Percentiles rank a stretch among this genome's conserved stretches.
Evolutionary conservation across 1,140 invertebrate species (phyloP).

Genomic region (Temnothorax nylanderi): DNA sequence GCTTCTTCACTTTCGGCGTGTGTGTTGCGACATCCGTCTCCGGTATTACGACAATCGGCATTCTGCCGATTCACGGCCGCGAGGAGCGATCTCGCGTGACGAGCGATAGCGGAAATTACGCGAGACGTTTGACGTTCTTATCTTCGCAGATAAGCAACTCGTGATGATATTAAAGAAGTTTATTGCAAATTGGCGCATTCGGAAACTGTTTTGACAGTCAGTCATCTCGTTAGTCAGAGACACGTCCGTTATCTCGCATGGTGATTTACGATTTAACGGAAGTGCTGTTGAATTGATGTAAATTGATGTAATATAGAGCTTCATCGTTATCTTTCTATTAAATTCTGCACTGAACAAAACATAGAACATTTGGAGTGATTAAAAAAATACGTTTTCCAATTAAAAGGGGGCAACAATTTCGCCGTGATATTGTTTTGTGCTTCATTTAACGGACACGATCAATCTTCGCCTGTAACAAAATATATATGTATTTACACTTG

Average conservation of each 20-base stretch:
- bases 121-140: background rate
- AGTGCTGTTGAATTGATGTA: background rate
- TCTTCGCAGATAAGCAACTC: background rate
- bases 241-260: background rate
- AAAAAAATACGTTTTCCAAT: background rate
- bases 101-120: background rate
- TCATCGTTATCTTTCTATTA: background rate
- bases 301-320: too few relatives aligned
- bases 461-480: background rate
- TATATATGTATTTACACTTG: background rate
- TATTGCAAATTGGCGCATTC: background rate
- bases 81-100: background rate
- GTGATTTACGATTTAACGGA: background rate
- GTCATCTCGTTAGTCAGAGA: background rate
- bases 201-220: background rate
- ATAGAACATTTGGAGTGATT: background rate
- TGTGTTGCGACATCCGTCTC: background rate
- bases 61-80: slow-evolving; percentile 16
- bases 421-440: background rate
- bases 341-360: background rate
- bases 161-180: background rate
- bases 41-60: slow-evolving; percentile 6
- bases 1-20: background rate
- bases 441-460: background rate
- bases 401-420: background rate